phyloP scores from a whole-genome alignment of 1,140 invertebrate species.

The Latrodectus geometricus region DNA sequence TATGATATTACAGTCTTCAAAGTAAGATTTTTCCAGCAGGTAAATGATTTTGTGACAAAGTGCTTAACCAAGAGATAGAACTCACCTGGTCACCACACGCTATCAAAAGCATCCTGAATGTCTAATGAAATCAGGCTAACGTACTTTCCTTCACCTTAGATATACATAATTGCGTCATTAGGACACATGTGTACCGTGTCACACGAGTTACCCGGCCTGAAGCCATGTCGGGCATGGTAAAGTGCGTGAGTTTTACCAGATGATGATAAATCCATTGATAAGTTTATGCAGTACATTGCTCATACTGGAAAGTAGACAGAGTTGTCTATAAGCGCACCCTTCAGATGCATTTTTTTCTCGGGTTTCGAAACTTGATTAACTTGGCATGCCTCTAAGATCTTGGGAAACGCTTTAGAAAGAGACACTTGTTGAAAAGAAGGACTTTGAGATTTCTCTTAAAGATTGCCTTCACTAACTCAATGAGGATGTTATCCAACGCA shows the following conservation, averaged over 20 bases:
- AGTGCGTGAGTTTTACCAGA: background rate
- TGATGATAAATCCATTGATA: background rate
- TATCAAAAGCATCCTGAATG: background rate
- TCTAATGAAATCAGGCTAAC: constrained; percentile 4
- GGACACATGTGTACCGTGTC: background rate
- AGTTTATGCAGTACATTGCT: constrained; percentile 33
- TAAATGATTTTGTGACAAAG: too few relatives aligned
- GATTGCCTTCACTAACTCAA: background rate
- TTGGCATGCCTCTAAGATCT: constrained; percentile 62
- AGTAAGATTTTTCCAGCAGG: too few relatives aligned
- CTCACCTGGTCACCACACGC: background rate
- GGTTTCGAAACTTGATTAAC: constrained; percentile 63
- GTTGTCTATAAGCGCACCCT: constrained; percentile 61
- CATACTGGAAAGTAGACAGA: constrained; percentile 59
- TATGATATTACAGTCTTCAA: too few relatives aligned
- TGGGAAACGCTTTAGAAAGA: constrained; percentile 23
- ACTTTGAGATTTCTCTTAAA: too few relatives aligned
- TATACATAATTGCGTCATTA: too few relatives aligned
- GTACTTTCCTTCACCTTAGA: background rate
- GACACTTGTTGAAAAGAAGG: background rate
- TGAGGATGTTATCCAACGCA: background rate
- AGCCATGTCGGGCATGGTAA: background rate
- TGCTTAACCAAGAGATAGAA: background rate
- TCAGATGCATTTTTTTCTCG: constrained; percentile 59
- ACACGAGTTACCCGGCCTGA: background rate